A percentile compares a stretch with the other conserved stretches of the same genome.
phyloP scores from a whole-genome alignment of 2,113 vertebrate species.

The Cichladusa arquata region DNA sequence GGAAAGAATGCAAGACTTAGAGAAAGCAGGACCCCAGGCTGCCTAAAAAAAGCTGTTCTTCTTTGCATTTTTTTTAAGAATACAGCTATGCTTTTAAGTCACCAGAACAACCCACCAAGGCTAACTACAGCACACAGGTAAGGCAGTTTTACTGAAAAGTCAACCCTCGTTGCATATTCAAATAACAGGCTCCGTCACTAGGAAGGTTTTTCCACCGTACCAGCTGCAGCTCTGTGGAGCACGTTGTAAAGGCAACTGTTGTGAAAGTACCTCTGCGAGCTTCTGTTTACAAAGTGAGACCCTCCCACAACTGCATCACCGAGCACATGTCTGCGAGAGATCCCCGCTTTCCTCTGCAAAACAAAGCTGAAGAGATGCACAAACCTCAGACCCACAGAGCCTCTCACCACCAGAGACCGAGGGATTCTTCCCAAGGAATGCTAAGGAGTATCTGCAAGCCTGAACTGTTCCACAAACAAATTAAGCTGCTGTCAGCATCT shows the following conservation, averaged over 20 bases:
- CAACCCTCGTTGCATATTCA: neutral
- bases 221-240: neutral
- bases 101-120: neutral
- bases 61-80: neutral
- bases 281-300: slow-evolving; percentile 67
- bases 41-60: neutral
- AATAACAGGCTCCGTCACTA: neutral
- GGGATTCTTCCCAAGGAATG: neutral
- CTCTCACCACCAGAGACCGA: neutral
- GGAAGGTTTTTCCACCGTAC: neutral
- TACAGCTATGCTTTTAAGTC: neutral
- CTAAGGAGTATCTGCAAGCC: neutral
- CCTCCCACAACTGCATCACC: slow-evolving; percentile 65
- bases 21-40: neutral
- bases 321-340: slow-evolving; percentile 55
- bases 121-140: neutral
- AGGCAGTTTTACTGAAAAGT: neutral
- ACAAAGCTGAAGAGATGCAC: neutral
- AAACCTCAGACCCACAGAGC: neutral
- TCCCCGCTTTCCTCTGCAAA: neutral
- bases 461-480: neutral
- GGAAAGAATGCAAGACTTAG: neutral
- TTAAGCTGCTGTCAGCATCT: neutral
- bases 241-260: neutral
- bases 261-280: slow-evolving; percentile 39